Conservation (phyloP, 2,888 invertebrate genomes). For the Athetis lepigone region DNA sequence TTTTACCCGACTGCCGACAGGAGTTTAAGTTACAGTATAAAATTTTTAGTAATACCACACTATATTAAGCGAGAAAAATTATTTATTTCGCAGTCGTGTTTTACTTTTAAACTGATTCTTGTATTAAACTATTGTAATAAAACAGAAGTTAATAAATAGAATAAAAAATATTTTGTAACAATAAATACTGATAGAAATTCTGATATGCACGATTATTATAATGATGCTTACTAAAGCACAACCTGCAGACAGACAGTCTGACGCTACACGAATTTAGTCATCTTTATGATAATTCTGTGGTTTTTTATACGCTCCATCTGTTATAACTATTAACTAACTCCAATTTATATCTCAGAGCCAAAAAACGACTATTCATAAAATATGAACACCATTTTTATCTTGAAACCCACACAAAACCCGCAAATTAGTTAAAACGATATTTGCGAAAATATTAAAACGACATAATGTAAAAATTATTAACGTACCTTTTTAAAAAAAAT, state of each 20-base stretch:
- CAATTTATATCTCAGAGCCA: slow-evolving; percentile 46
- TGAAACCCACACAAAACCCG: slow-evolving; percentile 36
- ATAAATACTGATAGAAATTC: not conserved
- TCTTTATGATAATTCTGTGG: slow-evolving; percentile 43
- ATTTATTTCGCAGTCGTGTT: no score
- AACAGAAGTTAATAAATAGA: no score
- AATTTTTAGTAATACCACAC: no score
- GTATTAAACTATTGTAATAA: no score
- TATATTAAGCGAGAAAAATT: no score
- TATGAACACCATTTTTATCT: slow-evolving; percentile 32
- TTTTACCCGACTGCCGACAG: no score
- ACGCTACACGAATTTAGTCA: slow-evolving; percentile 53
- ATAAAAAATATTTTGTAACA: not conserved
- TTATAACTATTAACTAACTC: slow-evolving; percentile 36
- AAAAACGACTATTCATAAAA: slow-evolving; percentile 35
- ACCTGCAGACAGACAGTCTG: slow-evolving; percentile 44
- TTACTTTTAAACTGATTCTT: no score
- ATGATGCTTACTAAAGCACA: slow-evolving; percentile 5
- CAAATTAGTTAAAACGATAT: slow-evolving; percentile 22
- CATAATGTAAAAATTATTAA: slow-evolving; percentile 43
- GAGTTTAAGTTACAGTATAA: no score
- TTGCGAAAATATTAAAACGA: slow-evolving; percentile 44
- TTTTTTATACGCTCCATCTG: slow-evolving; percentile 35
- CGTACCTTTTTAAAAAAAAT: slow-evolving; percentile 49
- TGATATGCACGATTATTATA: not conserved